Evolutionary conservation across 2,888 invertebrate genomes (phyloP), one percentile per base, ranked within the genome.

Genomic region (Drymonia ruficornis): DNA sequence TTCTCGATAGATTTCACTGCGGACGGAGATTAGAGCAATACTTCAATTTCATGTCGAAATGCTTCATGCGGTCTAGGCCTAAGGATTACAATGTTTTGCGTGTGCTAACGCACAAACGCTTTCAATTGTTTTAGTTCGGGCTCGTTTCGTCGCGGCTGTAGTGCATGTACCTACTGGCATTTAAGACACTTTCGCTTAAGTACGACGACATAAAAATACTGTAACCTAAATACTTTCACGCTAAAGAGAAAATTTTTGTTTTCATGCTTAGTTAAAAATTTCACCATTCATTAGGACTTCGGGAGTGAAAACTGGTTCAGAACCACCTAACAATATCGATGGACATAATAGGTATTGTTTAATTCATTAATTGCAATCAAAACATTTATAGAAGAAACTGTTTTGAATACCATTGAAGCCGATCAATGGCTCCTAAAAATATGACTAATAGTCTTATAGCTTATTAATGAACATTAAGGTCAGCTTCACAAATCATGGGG

Each of bases 1-100:
- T 83, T 89, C 71, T 69, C 63, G 59, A 50, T 52, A 73, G 80
- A 79, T 80, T 80, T 80, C 79, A 74, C 80, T 75, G 58, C 63
- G 51, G 55, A 61, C 63, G 64, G 56, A 71, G 74, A 78, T 74
- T 73, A 71, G 65, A 70, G 67, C 67, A 66, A 72, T 53, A 65
- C 52, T 59, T 65, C 61, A 63, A 63, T 68, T 23, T 66, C 59
- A 60, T 70, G 64, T 60, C 56, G 69, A 65, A 73, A 73, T 42
- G 52, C 56, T 64, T 52, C 53, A 47, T 49, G 53, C 15, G 38
- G 28, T 59, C 52, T 62, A 52, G 52, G 53, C 53, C 47, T 54
- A 52, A n/a, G 51, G 50, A 31, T 57, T 52, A 53, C 50, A 56
- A 50, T 29, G 52, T 63, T 65, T 55, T 48, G 29, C 53, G 63